Percentiles rank a stretch among this genome's conserved stretches.
Conservation (phyloP, 2,888 invertebrate species). For the Oscheius sp. region DNA sequence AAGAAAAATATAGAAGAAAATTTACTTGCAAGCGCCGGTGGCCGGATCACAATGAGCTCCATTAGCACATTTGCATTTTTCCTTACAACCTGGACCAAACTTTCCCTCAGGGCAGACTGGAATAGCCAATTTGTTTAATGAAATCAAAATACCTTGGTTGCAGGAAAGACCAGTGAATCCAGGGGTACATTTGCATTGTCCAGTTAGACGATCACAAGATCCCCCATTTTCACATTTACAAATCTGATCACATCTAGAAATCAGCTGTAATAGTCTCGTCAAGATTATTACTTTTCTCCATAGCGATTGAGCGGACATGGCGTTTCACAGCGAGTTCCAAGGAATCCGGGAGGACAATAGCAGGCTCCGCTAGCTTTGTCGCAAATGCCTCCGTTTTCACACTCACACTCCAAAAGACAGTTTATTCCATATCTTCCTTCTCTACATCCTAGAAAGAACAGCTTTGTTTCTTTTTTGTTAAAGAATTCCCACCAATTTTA, state of each 20-base stretch:
- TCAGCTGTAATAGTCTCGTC: not conserved
- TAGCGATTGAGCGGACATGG: constrained; percentile 60
- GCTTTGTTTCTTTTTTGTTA: not conserved
- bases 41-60: constrained; percentile 60
- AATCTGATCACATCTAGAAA: constrained; percentile 56
- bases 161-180: constrained; percentile 74
- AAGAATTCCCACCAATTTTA: constrained; percentile 1
- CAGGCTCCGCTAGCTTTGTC: constrained; percentile 74
- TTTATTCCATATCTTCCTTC: constrained; percentile 55
- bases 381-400: constrained; percentile 56
- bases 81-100: constrained; percentile 65
- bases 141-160: constrained; percentile 38
- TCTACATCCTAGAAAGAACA: constrained; percentile 41
- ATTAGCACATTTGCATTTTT: constrained; percentile 66
- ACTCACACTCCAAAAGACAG: constrained; percentile 50
- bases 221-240: constrained; percentile 69
- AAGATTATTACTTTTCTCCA: constrained; percentile 51
- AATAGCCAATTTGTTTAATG: not conserved
- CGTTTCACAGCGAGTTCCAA: constrained; percentile 71
- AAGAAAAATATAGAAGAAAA: too few species aligned
- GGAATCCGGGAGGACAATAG: constrained; percentile 75
- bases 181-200: constrained; percentile 70
- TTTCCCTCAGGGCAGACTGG: constrained; percentile 62
- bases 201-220: constrained; percentile 68
- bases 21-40: constrained; percentile 59